Evolutionary conservation across 2,113 vertebrate genomes (phyloP).

Genomic region (Macquaria australasica): DNA sequence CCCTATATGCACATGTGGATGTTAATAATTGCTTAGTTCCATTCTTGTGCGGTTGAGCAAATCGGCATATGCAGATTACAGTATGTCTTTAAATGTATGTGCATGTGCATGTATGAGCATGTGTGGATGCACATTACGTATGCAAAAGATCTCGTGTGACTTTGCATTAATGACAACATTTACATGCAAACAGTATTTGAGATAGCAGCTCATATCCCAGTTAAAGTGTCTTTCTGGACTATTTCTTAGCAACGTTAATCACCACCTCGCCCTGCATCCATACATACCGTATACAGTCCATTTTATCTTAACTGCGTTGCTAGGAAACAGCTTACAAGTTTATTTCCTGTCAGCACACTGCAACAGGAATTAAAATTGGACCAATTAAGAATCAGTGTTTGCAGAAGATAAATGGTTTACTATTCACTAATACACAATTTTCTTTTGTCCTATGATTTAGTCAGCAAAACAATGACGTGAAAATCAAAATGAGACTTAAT

Average conservation of each 20-base stretch:
- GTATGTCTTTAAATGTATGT: background rate
- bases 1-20: background rate
- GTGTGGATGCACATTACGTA: background rate
- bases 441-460: background rate
- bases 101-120: background rate
- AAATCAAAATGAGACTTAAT: background rate
- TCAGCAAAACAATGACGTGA: background rate
- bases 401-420: no score
- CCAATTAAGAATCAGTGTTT: conserved; percentile 9
- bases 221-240: conserved; percentile 6
- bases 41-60: conserved; percentile 1
- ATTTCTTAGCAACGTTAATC: conserved; percentile 14
- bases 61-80: conserved; percentile 14
- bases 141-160: background rate
- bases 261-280: background rate
- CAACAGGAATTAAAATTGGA: background rate
- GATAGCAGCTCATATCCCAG: background rate
- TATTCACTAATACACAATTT: background rate
- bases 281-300: background rate
- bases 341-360: background rate
- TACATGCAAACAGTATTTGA: background rate
- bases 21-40: conserved; percentile 44
- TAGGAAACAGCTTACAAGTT: conserved; percentile 20
- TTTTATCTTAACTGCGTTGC: conserved; percentile 12
- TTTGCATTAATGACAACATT: conserved; percentile 20